Conservation (phyloP, 2,797 vertebrate species). For the Rhinoraja longicauda region DNA sequence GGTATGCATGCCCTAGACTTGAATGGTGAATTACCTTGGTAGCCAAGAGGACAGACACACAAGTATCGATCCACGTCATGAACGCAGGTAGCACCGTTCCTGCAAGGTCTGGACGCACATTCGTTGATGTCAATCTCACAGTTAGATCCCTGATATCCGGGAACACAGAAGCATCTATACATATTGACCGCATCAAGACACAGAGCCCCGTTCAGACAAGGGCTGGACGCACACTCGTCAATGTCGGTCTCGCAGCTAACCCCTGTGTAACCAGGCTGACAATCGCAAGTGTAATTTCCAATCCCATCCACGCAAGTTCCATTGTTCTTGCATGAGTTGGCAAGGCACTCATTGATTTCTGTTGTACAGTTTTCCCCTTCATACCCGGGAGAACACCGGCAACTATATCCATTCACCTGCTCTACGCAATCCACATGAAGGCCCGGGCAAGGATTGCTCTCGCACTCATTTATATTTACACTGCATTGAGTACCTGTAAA, state of each 20-base stretch:
- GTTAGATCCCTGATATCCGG: constrained; percentile 85
- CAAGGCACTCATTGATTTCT: constrained; percentile 54
- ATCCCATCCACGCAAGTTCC: constrained; percentile 59
- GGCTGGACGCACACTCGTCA: constrained; percentile 68
- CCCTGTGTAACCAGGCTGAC: constrained; percentile 64
- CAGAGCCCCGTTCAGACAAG: constrained; percentile 87
- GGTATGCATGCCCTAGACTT: not conserved
- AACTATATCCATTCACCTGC: constrained; percentile 53
- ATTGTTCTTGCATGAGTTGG: constrained; percentile 66
- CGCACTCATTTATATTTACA: constrained; percentile 54
- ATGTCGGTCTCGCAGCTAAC: constrained; percentile 60
- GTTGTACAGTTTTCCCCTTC: constrained; percentile 56
- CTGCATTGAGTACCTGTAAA: constrained; percentile 55
- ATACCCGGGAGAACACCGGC: constrained; percentile 61
- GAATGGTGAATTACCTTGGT: constrained; percentile 65
- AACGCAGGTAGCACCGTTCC: constrained; percentile 75
- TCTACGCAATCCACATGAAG: constrained; percentile 56
- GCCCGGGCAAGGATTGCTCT: constrained; percentile 61
- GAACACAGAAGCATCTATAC: constrained; percentile 87
- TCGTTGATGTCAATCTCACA: constrained; percentile 95
- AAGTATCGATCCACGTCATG: constrained; percentile 77
- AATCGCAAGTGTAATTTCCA: constrained; percentile 59
- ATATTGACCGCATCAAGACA: constrained; percentile 64
- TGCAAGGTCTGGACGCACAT: constrained; percentile 84
- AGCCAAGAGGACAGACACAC: constrained; percentile 74